Evolutionary conservation across 1,140 invertebrate species (phyloP).

Genomic region (Drosophila sturtevanti): DNA sequence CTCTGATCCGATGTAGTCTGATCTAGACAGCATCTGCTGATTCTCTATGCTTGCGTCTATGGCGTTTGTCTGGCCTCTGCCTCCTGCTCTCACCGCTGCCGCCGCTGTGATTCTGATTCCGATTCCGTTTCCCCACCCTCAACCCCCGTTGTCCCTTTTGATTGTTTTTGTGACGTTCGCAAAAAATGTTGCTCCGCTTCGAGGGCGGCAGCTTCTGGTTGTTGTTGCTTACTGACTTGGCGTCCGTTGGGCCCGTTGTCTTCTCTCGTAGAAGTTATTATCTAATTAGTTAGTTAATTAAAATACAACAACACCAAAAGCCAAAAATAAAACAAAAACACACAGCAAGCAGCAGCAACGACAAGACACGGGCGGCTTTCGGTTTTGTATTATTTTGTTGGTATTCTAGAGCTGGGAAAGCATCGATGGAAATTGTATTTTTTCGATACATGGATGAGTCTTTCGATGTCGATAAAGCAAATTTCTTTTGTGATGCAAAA

Average conservation of each 20-base stretch:
- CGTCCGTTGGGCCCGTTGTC: not conserved
- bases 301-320: constrained; percentile 5
- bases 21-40: constrained; percentile 7
- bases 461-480: no score
- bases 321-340: constrained; percentile 1
- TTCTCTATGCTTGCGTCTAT: constrained; percentile 2
- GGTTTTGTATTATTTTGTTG: constrained; percentile 12
- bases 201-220: not conserved
- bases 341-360: constrained; percentile 13
- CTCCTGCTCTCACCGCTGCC: not conserved
- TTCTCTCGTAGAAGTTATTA: not conserved
- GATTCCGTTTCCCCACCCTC: not conserved
- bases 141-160: not conserved
- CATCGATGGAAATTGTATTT: no score
- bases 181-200: constrained; percentile 1
- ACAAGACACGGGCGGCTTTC: constrained; percentile 11
- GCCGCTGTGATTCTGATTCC: not conserved
- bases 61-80: not conserved
- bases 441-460: no score
- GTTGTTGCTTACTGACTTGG: not conserved
- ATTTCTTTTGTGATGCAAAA: no score
- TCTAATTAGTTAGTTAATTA: constrained; percentile 6
- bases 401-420: no score
- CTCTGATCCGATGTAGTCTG: constrained; percentile 1
- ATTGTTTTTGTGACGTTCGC: constrained; percentile 13